A percentile compares a stretch with the other conserved stretches of the same genome.
Evolutionary conservation across 2,888 invertebrate species (phyloP).

Genomic region (Polydrusus tereticollis): DNA sequence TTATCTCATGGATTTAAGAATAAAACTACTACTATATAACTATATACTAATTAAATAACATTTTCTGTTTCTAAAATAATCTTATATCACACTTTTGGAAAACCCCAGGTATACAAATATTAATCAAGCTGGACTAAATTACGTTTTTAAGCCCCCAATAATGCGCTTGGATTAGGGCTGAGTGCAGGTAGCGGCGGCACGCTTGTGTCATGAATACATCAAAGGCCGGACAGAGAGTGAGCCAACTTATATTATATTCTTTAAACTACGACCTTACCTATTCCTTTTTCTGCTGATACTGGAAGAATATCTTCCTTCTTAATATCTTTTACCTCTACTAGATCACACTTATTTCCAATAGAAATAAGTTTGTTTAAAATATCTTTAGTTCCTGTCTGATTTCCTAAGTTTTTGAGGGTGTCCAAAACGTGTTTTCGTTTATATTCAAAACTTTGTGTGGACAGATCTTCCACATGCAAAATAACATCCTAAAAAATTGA

Average conservation of each 20-base stretch:
- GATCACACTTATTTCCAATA: conserved; percentile 83
- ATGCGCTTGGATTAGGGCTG: too few species aligned
- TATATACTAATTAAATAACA: too few species aligned
- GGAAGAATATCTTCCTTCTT: conserved; percentile 54
- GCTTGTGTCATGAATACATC: too few species aligned
- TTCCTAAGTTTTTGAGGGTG: conserved; percentile 73
- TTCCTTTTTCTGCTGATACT: conserved; percentile 63
- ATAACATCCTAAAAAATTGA: conserved; percentile 81
- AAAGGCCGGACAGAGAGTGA: too few species aligned
- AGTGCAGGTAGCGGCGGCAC: too few species aligned
- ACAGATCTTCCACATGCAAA: conserved; percentile 83
- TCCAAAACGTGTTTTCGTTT: conserved; percentile 79
- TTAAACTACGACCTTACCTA: conserved; percentile 51
- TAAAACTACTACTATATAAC: too few species aligned
- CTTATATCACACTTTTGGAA: too few species aligned
- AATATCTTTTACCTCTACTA: conserved; percentile 59
- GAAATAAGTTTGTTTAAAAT: conserved; percentile 72
- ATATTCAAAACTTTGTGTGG: conserved; percentile 77
- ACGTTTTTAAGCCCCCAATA: too few species aligned
- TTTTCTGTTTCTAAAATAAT: too few species aligned
- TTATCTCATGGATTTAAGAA: too few species aligned
- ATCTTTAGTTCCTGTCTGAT: conserved; percentile 63
- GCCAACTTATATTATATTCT: not conserved
- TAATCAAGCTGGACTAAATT: too few species aligned
- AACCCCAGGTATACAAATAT: too few species aligned